Conservation (phyloP, 2,888 invertebrate species). For the Patella depressa region DNA sequence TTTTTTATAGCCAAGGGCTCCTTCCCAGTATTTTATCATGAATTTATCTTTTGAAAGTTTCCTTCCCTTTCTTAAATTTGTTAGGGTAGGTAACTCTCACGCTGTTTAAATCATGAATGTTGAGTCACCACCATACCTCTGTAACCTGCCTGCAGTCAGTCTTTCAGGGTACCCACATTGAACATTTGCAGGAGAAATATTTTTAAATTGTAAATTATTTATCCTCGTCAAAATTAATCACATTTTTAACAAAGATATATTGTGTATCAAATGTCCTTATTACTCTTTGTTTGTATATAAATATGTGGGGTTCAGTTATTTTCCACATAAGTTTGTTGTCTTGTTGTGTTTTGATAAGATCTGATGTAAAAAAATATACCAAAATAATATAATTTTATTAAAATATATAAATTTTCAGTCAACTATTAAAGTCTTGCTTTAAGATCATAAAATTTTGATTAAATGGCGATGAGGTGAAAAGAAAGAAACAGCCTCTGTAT, state of each 20-base stretch:
- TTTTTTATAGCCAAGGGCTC: neutral
- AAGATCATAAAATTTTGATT: neutral
- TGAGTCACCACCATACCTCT: conserved; percentile 12
- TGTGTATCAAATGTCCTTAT: neutral
- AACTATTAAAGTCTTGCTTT: conserved; percentile 9
- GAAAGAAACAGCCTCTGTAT: too few relatives aligned
- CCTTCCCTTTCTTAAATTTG: neutral
- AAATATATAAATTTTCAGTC: neutral
- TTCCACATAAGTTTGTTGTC: neutral
- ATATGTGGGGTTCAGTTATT: too few relatives aligned
- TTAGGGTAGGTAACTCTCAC: neutral
- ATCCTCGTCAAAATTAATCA: neutral
- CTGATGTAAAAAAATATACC: neutral
- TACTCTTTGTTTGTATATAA: too few relatives aligned
- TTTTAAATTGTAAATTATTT: conserved; percentile 8
- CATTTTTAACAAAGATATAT: neutral
- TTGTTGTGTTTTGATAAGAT: conserved; percentile 5
- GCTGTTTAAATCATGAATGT: neutral
- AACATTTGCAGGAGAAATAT: conserved; percentile 1
- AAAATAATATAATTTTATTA: neutral
- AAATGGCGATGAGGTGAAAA: too few relatives aligned
- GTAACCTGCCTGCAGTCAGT: conserved; percentile 3
- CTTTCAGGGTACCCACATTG: conserved; percentile 2
- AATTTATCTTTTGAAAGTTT: neutral
- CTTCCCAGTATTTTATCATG: conserved; percentile 6